Conservation (phyloP, 2,113 vertebrate genomes). For the Proterorhinus semilunaris region DNA sequence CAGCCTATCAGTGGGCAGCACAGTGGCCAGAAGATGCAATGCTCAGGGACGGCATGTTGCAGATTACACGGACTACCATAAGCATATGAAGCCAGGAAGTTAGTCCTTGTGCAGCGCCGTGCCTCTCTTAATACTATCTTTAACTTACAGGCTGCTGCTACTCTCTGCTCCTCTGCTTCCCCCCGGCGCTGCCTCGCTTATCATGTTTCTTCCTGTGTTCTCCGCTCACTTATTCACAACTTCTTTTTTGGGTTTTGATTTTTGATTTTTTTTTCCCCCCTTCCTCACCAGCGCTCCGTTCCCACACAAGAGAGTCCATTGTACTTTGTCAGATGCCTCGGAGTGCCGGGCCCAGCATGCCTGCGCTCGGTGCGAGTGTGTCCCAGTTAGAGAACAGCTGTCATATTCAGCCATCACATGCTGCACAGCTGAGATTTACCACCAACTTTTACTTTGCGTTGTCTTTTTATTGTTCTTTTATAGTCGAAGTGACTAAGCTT, state of each 20-base stretch:
- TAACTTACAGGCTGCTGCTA: neutral
- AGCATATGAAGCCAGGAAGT: constrained; percentile 32
- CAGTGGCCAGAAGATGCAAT: constrained; percentile 15
- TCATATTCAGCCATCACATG: constrained; percentile 76
- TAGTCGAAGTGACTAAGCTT: neutral
- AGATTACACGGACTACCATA: constrained; percentile 42
- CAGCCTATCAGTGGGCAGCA: constrained; percentile 25
- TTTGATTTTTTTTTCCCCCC: neutral
- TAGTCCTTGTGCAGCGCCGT: constrained; percentile 22
- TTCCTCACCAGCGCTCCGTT: constrained; percentile 21
- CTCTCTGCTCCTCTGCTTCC: constrained; percentile 19
- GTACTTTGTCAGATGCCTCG: constrained; percentile 65
- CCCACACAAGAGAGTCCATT: constrained; percentile 71
- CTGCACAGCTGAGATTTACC: constrained; percentile 58
- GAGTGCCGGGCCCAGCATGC: constrained; percentile 62
- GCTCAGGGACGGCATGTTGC: constrained; percentile 31
- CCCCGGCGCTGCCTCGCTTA: constrained; percentile 10
- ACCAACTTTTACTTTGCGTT: constrained; percentile 25
- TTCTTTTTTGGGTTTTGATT: constrained; percentile 16
- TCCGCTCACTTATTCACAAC: constrained; percentile 22
- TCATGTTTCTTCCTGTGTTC: constrained; percentile 24
- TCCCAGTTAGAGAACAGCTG: constrained; percentile 74
- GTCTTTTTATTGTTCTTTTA: neutral
- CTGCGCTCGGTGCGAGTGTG: constrained; percentile 45
- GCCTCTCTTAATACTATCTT: constrained; percentile 4